A percentile compares a stretch with the other conserved stretches of the same genome.
These are phyloP conservation scores for Drosophila bunnanda DNA, from an alignment of 2,888 invertebrate species.

Conservation along the genomic window DNA sequence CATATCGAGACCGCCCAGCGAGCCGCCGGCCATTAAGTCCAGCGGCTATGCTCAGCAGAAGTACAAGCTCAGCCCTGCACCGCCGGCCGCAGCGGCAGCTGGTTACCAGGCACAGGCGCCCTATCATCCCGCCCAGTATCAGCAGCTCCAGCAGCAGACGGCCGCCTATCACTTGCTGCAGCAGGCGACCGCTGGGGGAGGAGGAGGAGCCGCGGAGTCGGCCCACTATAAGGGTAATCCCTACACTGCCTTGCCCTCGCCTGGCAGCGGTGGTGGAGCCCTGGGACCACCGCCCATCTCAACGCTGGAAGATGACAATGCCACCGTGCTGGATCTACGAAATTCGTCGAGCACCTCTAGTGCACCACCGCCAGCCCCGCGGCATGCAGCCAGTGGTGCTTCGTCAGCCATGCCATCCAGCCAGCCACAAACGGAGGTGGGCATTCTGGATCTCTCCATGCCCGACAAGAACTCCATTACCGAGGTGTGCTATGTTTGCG, in stretches of 20 bases:
- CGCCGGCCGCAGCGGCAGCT: constrained; percentile 17
- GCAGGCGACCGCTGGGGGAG: constrained; percentile 42
- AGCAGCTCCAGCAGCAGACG: constrained; percentile 72
- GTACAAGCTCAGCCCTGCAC: constrained; percentile 75
- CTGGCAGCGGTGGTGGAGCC: constrained; percentile 19
- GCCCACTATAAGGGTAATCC: constrained; percentile 72
- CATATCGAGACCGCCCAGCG: constrained; percentile 75
- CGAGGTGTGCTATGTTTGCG: constrained; percentile 95
- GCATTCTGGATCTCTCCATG: constrained; percentile 95
- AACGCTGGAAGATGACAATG: constrained; percentile 76
- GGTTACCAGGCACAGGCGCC: constrained; percentile 49
- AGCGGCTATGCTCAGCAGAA: constrained; percentile 83
- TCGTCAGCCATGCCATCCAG: constrained; percentile 61
- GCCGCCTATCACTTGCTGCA: constrained; percentile 79
- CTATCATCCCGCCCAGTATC: constrained; percentile 71
- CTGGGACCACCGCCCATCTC: constrained; percentile 47
- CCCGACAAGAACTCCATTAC: constrained; percentile 96
- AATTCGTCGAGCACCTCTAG: constrained; percentile 68
- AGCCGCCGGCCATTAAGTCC: constrained; percentile 51
- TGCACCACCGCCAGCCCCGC: constrained; percentile 39
- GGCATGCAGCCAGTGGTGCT: background rate
- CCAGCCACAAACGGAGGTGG: constrained; percentile 87
- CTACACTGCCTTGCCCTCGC: constrained; percentile 70
- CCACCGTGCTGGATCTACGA: constrained; percentile 84
- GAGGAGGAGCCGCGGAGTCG: constrained; percentile 55